Conservation (phyloP, 2,113 vertebrate species). For the Tragelaphus imberbis region DNA sequence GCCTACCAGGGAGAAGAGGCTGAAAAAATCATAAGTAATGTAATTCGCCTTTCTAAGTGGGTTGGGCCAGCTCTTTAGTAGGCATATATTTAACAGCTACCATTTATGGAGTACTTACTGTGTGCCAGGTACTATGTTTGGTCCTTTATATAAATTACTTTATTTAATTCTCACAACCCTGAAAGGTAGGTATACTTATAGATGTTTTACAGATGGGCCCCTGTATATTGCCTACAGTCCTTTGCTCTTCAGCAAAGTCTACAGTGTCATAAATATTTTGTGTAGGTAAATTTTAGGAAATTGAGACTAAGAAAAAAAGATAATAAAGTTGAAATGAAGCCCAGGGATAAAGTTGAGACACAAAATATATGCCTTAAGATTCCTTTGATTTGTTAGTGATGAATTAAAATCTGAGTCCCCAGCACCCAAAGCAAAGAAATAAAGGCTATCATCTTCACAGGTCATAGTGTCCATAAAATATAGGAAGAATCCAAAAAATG, state of each 20-base stretch:
- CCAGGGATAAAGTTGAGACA: not conserved
- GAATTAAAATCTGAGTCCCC: constrained; percentile 4
- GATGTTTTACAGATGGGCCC: not conserved
- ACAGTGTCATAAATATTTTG: not conserved
- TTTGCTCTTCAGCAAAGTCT: constrained; percentile 3
- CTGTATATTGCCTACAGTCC: not conserved
- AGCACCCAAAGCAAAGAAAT: not conserved
- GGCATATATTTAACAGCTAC: not conserved
- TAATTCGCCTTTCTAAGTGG: not conserved
- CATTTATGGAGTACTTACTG: not conserved
- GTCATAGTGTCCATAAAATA: not conserved
- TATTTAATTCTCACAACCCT: not conserved
- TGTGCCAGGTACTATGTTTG: not conserved
- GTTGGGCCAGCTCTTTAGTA: not conserved
- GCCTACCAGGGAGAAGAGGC: not conserved
- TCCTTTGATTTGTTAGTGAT: not conserved
- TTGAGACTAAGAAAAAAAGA: not conserved
- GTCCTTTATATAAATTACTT: not conserved
- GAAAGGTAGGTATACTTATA: not conserved
- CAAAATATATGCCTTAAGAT: not conserved
- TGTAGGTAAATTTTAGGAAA: not conserved
- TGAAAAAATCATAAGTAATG: not conserved
- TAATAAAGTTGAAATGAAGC: not conserved
- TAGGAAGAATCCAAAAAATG: not conserved
- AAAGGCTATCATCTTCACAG: not conserved